Evolutionary conservation across 1,140 invertebrate genomes (phyloP), one percentile per base, ranked within the genome.

Genomic region (Drosophila chauvacae): DNA sequence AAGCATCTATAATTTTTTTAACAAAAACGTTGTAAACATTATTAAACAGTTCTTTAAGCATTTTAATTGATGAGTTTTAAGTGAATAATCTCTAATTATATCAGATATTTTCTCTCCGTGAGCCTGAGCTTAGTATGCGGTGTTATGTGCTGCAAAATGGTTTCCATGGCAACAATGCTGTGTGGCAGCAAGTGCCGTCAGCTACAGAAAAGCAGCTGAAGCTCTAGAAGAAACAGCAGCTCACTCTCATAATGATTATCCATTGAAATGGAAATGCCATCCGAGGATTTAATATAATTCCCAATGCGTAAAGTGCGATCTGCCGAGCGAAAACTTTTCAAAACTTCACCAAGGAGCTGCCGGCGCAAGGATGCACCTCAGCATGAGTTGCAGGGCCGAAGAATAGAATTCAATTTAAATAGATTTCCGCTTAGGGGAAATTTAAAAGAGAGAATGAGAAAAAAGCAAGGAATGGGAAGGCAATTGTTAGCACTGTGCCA

Each of bases 371-470:
- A 80, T 63, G 74, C 77, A 84, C 77, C 72, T 80, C 73, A 75
- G 82, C 78, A 81, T 86, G 82, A 83, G 66, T 83, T 83, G 74
- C 74, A 62, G 73, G 45, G 63, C 44, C 81, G 28, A 77, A 88
- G 80, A 91, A 90, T 87, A 75, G 83, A 90, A 87, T 90, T 81
- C 80, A 90, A 91, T 87, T 91, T 83, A 87, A 90, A 87, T 91
- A 91, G 87, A 90, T 90, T 91, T 90, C 87, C 87, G 87, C 88
- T 90, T 79, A 90, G 87, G 90, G 87, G 87, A 90, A 90, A 90
- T 90, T 90, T 87, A 91, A 91, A 88, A 82, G 53, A 47, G 23
- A 35, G 18, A 16, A n/a, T 39, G 9, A 4, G 30, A 26, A 37
- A 37, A 41, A 48, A 23, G n/a, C 26, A 11, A 56, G 35, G 20